Conservation (phyloP, 2,113 vertebrate genomes). For the Indicator maculatus region DNA sequence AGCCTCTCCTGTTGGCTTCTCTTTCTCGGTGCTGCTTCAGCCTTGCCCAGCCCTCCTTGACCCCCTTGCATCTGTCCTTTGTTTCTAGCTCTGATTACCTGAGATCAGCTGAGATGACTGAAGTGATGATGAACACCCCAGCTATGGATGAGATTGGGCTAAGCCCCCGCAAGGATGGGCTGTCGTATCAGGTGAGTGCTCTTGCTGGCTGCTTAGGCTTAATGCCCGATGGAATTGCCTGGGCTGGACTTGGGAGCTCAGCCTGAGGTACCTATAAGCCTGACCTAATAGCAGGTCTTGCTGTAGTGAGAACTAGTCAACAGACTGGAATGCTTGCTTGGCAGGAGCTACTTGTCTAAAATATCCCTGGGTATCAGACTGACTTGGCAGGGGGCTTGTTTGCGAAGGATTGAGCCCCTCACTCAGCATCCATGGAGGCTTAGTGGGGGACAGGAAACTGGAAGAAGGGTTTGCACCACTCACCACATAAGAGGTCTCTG, state of each 20-base stretch:
- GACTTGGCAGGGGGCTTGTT: neutral
- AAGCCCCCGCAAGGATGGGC: constrained; percentile 90
- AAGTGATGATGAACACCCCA: constrained; percentile 92
- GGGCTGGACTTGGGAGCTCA: neutral
- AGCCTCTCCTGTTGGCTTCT: neutral
- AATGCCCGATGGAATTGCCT: neutral
- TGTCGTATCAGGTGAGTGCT: constrained; percentile 89
- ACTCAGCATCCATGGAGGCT: neutral
- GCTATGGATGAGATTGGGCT: constrained; percentile 94
- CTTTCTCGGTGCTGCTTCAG: neutral
- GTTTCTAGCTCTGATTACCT: constrained; percentile 87
- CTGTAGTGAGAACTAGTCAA: constrained; percentile 1
- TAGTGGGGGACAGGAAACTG: neutral
- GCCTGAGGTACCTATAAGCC: neutral
- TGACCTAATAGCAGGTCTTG: neutral
- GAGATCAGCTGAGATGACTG: constrained; percentile 91
- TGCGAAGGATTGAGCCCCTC: neutral
- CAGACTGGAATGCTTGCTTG: constrained; percentile 32
- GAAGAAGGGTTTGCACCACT: neutral
- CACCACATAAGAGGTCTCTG: neutral
- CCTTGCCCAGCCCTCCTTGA: neutral
- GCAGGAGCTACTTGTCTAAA: neutral
- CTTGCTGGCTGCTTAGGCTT: neutral
- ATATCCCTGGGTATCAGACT: neutral
- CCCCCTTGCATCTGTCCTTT: neutral